Conservation (phyloP, 1,140 invertebrate genomes). For the Harpegnathos saltator region DNA sequence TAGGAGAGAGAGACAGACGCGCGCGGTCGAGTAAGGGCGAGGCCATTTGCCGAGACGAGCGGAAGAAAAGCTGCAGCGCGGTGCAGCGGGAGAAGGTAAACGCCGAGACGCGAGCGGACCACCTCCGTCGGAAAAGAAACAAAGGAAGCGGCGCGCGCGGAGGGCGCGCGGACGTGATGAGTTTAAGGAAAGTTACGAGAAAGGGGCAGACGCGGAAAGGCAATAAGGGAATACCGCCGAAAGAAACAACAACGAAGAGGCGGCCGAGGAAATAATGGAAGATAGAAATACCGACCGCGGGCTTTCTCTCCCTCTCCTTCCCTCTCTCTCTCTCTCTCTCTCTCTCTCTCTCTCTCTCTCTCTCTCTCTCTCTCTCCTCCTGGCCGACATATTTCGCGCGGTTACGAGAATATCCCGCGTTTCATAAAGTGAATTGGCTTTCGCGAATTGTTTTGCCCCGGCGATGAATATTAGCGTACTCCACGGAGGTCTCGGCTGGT, state of each 20-base stretch:
- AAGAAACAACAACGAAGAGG: conserved; percentile 56
- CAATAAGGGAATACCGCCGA: conserved; percentile 62
- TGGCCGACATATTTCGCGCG: conserved; percentile 51
- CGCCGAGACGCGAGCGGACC: conserved; percentile 39
- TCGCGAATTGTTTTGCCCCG: conserved; percentile 29
- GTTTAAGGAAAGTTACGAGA: conserved; percentile 60
- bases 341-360: too few species aligned
- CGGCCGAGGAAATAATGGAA: conserved; percentile 53
- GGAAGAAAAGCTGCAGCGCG: conserved; percentile 48
- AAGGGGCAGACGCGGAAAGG: conserved; percentile 33
- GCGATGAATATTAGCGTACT: conserved; percentile 37
- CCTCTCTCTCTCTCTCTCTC: not conserved
- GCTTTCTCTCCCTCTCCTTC: not conserved
- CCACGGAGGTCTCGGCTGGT: not conserved
- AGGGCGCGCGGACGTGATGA: conserved; percentile 58
- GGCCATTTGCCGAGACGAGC: conserved; percentile 42
- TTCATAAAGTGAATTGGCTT: conserved; percentile 57
- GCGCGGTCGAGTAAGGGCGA: not conserved
- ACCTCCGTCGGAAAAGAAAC: conserved; percentile 52
- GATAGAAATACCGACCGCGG: conserved; percentile 51
- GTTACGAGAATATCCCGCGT: conserved; percentile 42
- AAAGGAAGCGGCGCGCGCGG: conserved; percentile 25
- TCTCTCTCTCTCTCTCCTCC: too few species aligned
- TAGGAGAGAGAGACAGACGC: not conserved
- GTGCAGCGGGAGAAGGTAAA: conserved; percentile 50